Evolutionary conservation across 2,113 vertebrate species (phyloP).

Genomic region (Charina bottae): DNA sequence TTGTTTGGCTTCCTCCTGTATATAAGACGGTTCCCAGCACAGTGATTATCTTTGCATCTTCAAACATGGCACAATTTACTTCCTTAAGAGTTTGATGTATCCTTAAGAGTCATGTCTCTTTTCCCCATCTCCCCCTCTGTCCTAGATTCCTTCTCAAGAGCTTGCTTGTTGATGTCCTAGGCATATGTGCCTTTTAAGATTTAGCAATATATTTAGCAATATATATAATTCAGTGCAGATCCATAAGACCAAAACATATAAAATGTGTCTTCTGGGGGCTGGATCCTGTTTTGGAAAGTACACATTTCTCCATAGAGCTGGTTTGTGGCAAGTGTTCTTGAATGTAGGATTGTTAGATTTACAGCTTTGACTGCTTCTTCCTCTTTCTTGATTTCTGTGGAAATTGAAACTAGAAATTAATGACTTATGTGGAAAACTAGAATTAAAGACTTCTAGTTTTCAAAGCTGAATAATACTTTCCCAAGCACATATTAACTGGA

Average conservation of each 20-base stretch:
- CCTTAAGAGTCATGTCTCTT: slow-evolving; percentile 77
- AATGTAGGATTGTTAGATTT: slow-evolving; percentile 41
- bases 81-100: slow-evolving; percentile 99
- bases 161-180: slow-evolving; percentile 40
- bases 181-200: slow-evolving; percentile 62
- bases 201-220: slow-evolving; percentile 25
- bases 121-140: not conserved
- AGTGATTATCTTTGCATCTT: slow-evolving; percentile 99
- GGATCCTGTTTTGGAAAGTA: not conserved
- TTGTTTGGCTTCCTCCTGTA: slow-evolving; percentile 99
- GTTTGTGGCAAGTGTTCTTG: not conserved
- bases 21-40: slow-evolving; percentile 99
- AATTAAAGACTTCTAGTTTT: slow-evolving; percentile 34
- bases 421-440: no score
- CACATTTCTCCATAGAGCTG: not conserved
- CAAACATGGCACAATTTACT: slow-evolving; percentile 99
- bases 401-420: slow-evolving; percentile 36
- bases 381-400: not conserved
- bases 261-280: not conserved
- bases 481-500: slow-evolving; percentile 19
- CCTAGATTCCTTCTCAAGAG: slow-evolving; percentile 61
- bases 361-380: not conserved
- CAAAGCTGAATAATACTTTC: slow-evolving; percentile 22
- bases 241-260: accelerated
- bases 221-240: slow-evolving; percentile 23